Conservation (phyloP, 2,888 invertebrate genomes). For the Pyrrhosoma nymphula region DNA sequence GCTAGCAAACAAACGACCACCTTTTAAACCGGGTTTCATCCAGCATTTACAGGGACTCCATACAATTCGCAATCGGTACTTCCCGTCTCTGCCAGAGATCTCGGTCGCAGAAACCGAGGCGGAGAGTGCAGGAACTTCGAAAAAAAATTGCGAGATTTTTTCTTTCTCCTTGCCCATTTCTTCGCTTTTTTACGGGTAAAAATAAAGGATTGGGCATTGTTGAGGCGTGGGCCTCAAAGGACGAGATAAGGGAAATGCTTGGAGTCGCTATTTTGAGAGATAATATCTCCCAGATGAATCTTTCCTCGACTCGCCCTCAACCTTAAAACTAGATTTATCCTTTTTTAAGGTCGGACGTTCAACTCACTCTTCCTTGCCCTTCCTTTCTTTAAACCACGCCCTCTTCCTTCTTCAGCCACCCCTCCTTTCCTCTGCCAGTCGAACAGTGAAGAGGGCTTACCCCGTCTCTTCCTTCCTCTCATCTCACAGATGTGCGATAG, state of each 20-base stretch:
- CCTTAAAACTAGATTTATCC: not conserved
- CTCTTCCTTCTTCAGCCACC: not conserved
- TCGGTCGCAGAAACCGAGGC: not conserved
- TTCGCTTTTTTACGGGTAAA: not conserved
- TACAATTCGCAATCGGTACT: not conserved
- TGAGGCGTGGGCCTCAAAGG: not conserved
- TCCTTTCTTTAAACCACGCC: not conserved
- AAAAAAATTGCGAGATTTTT: not conserved
- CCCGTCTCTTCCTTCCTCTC: not conserved
- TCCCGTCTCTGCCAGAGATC: not conserved
- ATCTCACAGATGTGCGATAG: no score
- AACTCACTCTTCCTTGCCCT: not conserved
- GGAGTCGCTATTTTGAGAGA: not conserved
- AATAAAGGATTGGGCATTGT: not conserved
- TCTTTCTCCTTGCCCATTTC: not conserved
- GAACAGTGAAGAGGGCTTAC: not conserved
- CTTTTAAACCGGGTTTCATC: not conserved
- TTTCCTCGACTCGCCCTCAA: not conserved
- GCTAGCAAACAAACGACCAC: not conserved
- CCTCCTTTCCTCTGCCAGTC: not conserved
- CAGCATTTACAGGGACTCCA: not conserved
- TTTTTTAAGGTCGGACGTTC: conserved; percentile 29
- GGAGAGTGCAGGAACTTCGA: not conserved
- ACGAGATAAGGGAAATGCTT: not conserved
- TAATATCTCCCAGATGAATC: not conserved